Conservation (phyloP, 2,113 vertebrate genomes). For the human (Homo sapiens) region GRCh38 chr6:111114001-111114500, state of each 20-base stretch:
- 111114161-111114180: neutral
- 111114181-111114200: neutral
- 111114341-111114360: neutral
- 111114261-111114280: neutral
- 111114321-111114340: neutral
- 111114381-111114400: neutral
- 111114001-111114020: conserved; percentile 6
- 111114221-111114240: neutral
- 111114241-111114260: neutral
- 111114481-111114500: neutral
- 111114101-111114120: conserved; percentile 15
- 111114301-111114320: neutral
- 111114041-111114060: neutral
- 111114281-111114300: neutral
- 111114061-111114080: neutral
- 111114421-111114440: neutral
- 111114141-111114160: neutral
- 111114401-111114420: neutral
- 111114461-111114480: neutral
- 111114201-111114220: neutral
- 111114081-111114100: neutral
- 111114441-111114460: neutral
- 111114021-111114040: neutral
- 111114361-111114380: neutral
- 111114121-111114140: conserved; percentile 13